Conservation (phyloP, 2,113 vertebrate species). For the Sander vitreus region DNA sequence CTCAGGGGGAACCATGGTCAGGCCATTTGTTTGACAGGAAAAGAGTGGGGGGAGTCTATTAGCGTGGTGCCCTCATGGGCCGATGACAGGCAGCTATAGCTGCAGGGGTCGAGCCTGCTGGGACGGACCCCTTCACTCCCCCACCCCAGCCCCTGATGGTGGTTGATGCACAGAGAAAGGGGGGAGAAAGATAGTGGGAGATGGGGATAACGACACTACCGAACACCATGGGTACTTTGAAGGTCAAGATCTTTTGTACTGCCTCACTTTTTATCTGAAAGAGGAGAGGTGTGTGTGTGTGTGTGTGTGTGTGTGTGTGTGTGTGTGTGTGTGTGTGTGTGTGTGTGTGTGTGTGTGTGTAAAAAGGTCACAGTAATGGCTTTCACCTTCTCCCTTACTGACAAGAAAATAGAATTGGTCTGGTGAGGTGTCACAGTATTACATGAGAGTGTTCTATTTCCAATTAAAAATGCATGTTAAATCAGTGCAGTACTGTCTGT, state of each 20-base stretch:
- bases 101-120: constrained; percentile 43
- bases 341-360: not conserved
- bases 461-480: not conserved
- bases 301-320: not conserved
- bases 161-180: constrained; percentile 18
- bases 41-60: constrained; percentile 79
- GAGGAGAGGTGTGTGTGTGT: not conserved
- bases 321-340: not conserved
- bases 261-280: constrained; percentile 27
- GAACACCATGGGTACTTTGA: constrained; percentile 42
- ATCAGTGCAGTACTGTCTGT: not conserved
- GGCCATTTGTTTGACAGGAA: constrained; percentile 79
- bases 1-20: constrained; percentile 67
- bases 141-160: not conserved
- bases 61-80: constrained; percentile 58
- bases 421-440: too few species aligned
- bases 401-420: constrained; percentile 4
- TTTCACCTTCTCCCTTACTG: constrained; percentile 42
- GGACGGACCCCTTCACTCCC: constrained; percentile 44
- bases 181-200: constrained; percentile 25
- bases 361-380: constrained; percentile 25
- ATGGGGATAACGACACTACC: constrained; percentile 27
- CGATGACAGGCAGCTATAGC: constrained; percentile 69
- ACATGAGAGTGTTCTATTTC: not conserved
- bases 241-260: constrained; percentile 60